Conservation (phyloP, 2,797 vertebrate genomes). For the Smutsia gigantea region DNA sequence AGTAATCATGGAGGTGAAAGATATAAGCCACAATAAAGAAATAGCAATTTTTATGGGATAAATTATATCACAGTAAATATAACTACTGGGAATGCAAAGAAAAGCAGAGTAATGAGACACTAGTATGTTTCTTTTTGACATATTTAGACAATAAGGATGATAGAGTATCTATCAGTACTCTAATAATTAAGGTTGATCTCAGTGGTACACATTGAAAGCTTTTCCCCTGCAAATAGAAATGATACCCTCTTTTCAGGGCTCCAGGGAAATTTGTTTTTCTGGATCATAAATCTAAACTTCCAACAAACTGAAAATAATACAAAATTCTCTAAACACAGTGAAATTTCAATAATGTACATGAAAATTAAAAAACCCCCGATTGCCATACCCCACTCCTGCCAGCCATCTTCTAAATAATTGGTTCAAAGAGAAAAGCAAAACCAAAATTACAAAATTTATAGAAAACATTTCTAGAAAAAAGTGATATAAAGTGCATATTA, state of each 20-base stretch:
- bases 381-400: background rate
- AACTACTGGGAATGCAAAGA: background rate
- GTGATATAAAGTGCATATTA: background rate
- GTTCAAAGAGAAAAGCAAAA: background rate
- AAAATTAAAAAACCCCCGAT: background rate
- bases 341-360: background rate
- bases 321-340: background rate
- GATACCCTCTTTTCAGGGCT: background rate
- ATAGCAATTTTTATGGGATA: background rate
- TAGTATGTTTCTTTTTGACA: background rate
- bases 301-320: background rate
- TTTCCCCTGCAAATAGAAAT: background rate
- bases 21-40: background rate
- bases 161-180: background rate
- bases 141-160: background rate
- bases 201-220: background rate
- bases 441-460: background rate
- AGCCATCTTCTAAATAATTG: background rate
- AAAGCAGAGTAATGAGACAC: background rate
- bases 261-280: background rate
- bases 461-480: background rate
- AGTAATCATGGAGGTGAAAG: conserved; percentile 9
- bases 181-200: background rate
- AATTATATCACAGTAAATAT: conserved; percentile 33
- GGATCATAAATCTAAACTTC: background rate